These are phyloP conservation scores for Caenorhabditis sp. DNA, from an alignment of 2,888 invertebrate genomes.

Conservation along the genomic window DNA sequence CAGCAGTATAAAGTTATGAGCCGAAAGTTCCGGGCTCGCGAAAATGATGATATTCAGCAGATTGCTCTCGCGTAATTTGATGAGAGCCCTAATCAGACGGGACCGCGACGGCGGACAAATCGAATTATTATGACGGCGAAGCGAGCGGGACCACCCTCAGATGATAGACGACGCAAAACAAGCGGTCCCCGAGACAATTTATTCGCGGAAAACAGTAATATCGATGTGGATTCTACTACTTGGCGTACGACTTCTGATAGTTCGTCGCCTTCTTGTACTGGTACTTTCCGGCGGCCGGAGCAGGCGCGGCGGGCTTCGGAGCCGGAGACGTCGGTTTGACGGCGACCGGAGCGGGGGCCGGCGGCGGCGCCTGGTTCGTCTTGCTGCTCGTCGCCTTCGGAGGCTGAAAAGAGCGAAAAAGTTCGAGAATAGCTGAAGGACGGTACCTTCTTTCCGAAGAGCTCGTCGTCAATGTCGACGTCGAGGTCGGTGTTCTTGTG, in stretches of 20 bases:
- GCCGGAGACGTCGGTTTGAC: slow-evolving; percentile 11
- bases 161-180: too few species aligned
- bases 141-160: too few species aligned
- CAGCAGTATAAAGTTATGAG: too few species aligned
- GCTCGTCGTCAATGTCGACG: slow-evolving; percentile 59
- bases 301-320: slow-evolving; percentile 15
- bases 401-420: too few species aligned
- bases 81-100: slow-evolving; percentile 3
- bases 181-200: too few species aligned
- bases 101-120: neutral
- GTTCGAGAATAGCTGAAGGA: slow-evolving; percentile 4
- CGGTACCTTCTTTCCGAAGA: slow-evolving; percentile 59
- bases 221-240: too few species aligned
- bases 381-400: too few species aligned
- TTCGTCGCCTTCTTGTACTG: slow-evolving; percentile 48
- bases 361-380: slow-evolving; percentile 14
- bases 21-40: too few species aligned
- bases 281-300: slow-evolving; percentile 35
- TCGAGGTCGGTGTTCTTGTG: slow-evolving; percentile 58
- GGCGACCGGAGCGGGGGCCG: neutral
- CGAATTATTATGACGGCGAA: neutral
- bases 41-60: neutral
- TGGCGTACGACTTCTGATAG: slow-evolving; percentile 51
- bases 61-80: neutral
- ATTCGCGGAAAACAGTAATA: too few species aligned